phyloP scores from a whole-genome alignment of 2,797 vertebrate species.

The Malacoraja senta region DNA sequence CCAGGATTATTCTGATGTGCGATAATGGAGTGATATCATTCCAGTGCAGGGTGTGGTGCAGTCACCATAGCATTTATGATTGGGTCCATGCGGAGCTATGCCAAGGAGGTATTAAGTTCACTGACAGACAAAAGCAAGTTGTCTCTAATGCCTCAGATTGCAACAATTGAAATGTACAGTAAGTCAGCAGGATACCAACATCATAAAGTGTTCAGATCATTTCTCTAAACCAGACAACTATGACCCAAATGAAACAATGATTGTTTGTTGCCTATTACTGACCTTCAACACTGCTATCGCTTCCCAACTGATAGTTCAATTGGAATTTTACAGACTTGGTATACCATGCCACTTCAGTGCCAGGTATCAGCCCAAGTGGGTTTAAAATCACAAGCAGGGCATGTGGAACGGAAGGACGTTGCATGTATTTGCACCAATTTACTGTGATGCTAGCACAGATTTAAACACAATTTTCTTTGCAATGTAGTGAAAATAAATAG shows the following conservation, averaged over 20 bases:
- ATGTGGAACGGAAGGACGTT: neutral
- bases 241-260: neutral
- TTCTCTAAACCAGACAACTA: neutral
- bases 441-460: neutral
- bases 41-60: neutral
- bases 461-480: neutral
- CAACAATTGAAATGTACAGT: neutral
- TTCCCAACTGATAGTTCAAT: neutral
- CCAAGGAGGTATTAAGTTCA: neutral
- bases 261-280: neutral
- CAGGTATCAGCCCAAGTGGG: neutral
- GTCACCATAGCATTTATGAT: neutral
- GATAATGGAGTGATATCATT: neutral
- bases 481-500: neutral
- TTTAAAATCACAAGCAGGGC: neutral
- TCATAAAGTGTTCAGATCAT: neutral
- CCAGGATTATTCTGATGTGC: neutral
- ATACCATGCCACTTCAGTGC: neutral
- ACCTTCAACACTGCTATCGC: neutral
- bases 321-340: neutral
- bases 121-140: neutral
- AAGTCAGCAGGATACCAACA: neutral
- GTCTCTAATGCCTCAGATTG: neutral
- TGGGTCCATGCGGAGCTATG: neutral
- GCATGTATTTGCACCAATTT: too few relatives aligned